Evolutionary conservation across 2,888 invertebrate species (phyloP), one percentile per base, ranked within the genome.

Genomic region (Brenthis daphne): DNA sequence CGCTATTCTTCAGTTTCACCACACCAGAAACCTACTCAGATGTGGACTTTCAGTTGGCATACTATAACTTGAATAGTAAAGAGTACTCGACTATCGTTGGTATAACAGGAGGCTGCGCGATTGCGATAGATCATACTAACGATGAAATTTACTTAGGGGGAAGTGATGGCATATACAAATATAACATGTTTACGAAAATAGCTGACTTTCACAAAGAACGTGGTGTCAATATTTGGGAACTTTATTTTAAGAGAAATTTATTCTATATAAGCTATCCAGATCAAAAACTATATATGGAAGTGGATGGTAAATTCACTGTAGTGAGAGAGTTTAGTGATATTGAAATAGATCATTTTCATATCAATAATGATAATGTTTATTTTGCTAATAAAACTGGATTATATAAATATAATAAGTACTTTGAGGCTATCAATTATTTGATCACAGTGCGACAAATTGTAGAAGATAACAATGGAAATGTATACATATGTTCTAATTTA

Each of bases 261-360:
- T 89, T 89, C 64, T 89, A 87, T 67, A 82, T 90, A 16, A 84
- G 80, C 20, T 89, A 87, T 72, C 89, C 89, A 0, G 85, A 88
- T 16, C 89, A 88, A 53, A 87, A 73, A 55, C 65, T 90, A 0
- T 76, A 82, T 8, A 82, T 89, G 61, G 84, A 88, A 64, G 72
- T 82, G 0, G 84, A 86, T 12, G 88, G 83, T 0, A 83, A 80
- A 69, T 89, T 89, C 57, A 78, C 82, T 0, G 57, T 69, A 0
- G 85, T 90, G 0, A 85, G 79, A 61, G 89, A 90, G 56, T 89
- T 90, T 73, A 80, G 82, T 50, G 12, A 77, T 48, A 81, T 85
- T 0, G 86, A 89, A 80, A 77, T 87, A 0, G 89, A 89, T 74
- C 77, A 85, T 37, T 85, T 89, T 57, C 81, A 82, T 67, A 79